Evolutionary conservation across 92 coral and sea anemone genomes (phyloP).

Genomic region (Meandrina meandrites): DNA sequence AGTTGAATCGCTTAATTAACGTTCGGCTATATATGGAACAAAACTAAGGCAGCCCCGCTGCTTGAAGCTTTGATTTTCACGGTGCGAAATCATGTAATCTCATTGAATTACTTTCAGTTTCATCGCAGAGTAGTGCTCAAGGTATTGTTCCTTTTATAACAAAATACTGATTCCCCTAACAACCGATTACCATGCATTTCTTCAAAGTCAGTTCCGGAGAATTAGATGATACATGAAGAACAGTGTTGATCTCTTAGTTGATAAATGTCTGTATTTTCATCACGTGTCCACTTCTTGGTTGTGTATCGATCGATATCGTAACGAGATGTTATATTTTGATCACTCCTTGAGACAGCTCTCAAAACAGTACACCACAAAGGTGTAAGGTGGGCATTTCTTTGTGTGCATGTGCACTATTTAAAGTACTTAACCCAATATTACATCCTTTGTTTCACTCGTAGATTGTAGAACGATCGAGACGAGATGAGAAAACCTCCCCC

Average conservation of each 20-base stretch:
- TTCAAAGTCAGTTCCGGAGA: background rate
- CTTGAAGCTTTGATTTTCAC: constrained; percentile 17
- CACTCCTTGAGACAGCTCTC: background rate
- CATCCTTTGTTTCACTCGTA: constrained; percentile 20
- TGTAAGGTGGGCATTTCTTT: constrained; percentile 21
- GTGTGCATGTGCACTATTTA: constrained; percentile 18
- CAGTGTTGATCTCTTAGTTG: background rate
- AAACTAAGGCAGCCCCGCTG: constrained; percentile 8
- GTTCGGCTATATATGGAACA: background rate
- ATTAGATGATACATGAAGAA: background rate
- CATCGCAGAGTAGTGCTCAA: background rate
- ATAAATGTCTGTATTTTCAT: background rate
- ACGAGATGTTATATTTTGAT: background rate
- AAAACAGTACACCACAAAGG: background rate
- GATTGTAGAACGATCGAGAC: background rate
- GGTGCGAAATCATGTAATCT: constrained; percentile 23
- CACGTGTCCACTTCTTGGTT: background rate
- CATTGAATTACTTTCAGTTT: constrained; percentile 2
- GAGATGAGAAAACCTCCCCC: background rate
- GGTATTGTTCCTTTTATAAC: background rate
- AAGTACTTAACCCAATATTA: constrained; percentile 7
- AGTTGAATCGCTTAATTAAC: background rate
- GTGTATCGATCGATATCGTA: background rate
- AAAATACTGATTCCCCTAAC: background rate
- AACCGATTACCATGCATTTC: background rate